Evolutionary conservation across 2,888 invertebrate genomes (phyloP).

Genomic region (Endomychus coccineus): DNA sequence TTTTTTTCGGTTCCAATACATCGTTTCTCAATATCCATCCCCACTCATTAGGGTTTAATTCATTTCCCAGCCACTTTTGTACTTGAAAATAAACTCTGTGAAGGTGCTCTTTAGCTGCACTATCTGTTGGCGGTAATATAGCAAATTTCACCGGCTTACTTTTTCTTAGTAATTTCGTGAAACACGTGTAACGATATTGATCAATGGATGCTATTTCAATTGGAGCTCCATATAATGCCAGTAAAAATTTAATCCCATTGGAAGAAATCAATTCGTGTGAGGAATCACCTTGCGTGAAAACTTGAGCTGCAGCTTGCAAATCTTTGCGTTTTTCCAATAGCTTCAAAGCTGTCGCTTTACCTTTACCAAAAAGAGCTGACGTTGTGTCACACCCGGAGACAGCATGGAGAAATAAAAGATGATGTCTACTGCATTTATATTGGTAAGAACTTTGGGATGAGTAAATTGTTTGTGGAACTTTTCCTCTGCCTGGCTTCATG

Average conservation of each 20-base stretch:
- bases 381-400: not conserved
- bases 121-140: slow-evolving; percentile 6
- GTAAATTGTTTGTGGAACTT: not conserved
- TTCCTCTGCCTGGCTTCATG: not conserved
- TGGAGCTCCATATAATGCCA: not conserved
- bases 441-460: not conserved
- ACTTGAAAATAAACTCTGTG: slow-evolving; percentile 14
- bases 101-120: slow-evolving; percentile 12
- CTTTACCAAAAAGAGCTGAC: not conserved
- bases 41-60: slow-evolving; percentile 12
- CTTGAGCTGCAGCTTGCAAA: not conserved
- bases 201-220: not conserved
- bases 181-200: not conserved
- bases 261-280: not conserved
- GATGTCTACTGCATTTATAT: slow-evolving; percentile 1
- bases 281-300: not conserved
- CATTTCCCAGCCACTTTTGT: slow-evolving; percentile 13
- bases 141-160: slow-evolving; percentile 7
- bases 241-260: not conserved
- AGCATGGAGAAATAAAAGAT: slow-evolving; percentile 1
- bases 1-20: slow-evolving; percentile 6
- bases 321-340: not conserved
- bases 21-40: slow-evolving; percentile 11
- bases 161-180: slow-evolving; percentile 6
- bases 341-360: not conserved